Conservation (phyloP, 2,888 invertebrate genomes). For the Tiphia femorata region DNA sequence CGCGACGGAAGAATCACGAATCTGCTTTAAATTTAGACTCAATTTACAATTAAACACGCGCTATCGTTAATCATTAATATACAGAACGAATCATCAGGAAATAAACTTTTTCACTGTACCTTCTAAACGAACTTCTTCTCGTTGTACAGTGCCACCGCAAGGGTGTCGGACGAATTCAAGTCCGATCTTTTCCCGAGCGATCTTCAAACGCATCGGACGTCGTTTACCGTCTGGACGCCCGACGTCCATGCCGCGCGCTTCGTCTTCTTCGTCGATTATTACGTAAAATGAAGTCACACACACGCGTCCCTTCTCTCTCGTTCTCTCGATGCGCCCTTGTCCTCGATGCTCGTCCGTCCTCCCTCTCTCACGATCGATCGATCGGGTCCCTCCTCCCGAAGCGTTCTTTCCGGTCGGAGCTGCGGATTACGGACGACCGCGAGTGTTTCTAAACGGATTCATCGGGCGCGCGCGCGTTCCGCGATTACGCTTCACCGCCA, state of each 20-base stretch:
- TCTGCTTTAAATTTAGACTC: no score
- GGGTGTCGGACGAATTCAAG: no score
- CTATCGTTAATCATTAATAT: not conserved
- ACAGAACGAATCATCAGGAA: no score
- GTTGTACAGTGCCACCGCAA: no score
- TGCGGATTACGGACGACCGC: conserved; percentile 23
- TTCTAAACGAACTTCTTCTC: no score
- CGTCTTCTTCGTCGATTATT: not conserved
- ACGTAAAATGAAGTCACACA: not conserved
- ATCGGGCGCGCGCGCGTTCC: conserved; percentile 4
- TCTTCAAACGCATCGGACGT: not conserved
- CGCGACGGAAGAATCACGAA: no score
- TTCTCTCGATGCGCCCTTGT: not conserved
- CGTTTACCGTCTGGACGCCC: not conserved
- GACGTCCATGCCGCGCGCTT: no score
- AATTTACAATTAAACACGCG: no score
- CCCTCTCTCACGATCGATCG: no score
- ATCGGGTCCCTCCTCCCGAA: not conserved
- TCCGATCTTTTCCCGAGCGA: not conserved
- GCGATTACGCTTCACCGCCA: conserved; percentile 3
- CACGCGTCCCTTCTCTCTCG: not conserved
- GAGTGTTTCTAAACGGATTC: not conserved
- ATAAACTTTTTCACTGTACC: no score
- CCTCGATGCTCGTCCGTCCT: no score
- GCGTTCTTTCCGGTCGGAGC: not conserved